phyloP scores from a whole-genome alignment of 2,797 vertebrate genomes.

The Anguilla megastoma region DNA sequence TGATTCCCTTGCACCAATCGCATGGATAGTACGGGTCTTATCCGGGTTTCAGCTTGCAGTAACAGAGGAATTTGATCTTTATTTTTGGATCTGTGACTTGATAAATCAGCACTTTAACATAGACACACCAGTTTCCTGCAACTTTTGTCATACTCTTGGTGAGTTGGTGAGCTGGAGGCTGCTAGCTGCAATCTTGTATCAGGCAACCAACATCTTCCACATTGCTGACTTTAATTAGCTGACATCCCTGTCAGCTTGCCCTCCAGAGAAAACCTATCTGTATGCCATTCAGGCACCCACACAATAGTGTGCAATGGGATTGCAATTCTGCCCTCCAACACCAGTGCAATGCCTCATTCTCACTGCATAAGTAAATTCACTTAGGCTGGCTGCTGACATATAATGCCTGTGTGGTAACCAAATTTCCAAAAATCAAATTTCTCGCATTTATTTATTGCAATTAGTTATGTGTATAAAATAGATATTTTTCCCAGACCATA shows the following conservation, averaged over 20 bases:
- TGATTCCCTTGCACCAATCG: neutral
- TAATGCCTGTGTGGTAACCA: neutral
- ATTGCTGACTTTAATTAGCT: slow-evolving; percentile 24
- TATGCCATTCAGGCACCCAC: slow-evolving; percentile 13
- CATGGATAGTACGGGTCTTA: neutral
- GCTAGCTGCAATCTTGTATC: slow-evolving; percentile 10
- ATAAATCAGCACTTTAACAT: slow-evolving; percentile 5
- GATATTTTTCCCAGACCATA: too few relatives aligned
- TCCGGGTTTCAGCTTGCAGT: neutral
- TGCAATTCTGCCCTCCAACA: slow-evolving; percentile 7
- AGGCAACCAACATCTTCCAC: neutral
- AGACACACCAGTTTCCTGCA: neutral
- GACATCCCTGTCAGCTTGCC: slow-evolving; percentile 22
- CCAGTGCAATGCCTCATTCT: neutral
- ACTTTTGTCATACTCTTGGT: slow-evolving; percentile 1
- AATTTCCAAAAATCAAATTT: too few relatives aligned
- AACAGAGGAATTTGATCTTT: neutral
- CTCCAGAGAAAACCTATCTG: slow-evolving; percentile 17
- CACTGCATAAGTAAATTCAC: slow-evolving; percentile 12
- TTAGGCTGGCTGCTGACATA: neutral
- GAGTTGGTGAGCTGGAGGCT: neutral
- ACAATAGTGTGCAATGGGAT: neutral
- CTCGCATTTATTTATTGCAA: neutral
- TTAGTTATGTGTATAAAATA: neutral
- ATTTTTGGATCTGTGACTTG: neutral